These are phyloP conservation scores for Drosophila tropicalis DNA, from an alignment of 1,140 invertebrate species.

Conservation along the genomic window DNA sequence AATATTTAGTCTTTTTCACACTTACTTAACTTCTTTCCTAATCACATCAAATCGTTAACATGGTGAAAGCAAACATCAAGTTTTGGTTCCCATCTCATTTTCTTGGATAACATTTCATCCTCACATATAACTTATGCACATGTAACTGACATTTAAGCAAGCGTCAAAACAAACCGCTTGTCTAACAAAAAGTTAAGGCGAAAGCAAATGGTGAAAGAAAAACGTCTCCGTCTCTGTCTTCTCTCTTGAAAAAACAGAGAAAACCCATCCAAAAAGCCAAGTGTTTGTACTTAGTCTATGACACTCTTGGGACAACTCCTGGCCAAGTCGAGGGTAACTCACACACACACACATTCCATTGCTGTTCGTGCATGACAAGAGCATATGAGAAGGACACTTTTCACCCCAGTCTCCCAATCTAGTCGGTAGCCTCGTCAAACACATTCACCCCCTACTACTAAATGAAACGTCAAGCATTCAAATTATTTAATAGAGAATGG, in stretches of 20 bases:
- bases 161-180: slow-evolving; percentile 53
- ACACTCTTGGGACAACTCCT: slow-evolving; percentile 40
- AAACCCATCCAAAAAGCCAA: slow-evolving; percentile 36
- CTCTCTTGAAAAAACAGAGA: slow-evolving; percentile 20
- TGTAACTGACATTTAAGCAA: slow-evolving; percentile 67
- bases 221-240: slow-evolving; percentile 3
- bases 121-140: slow-evolving; percentile 62
- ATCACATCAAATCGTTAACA: not conserved
- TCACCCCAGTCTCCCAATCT: not conserved
- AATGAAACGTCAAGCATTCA: slow-evolving; percentile 66
- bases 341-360: slow-evolving; percentile 14
- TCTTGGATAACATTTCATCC: slow-evolving; percentile 47
- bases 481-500: slow-evolving; percentile 59
- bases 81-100: slow-evolving; percentile 7
- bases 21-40: not conserved
- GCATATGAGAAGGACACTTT: slow-evolving; percentile 27
- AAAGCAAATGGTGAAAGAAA: slow-evolving; percentile 43
- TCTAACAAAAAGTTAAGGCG: slow-evolving; percentile 42
- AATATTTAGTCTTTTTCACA: not conserved
- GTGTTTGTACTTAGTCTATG: slow-evolving; percentile 47
- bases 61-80: not conserved
- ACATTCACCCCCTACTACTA: not conserved
- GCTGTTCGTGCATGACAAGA: slow-evolving; percentile 57
- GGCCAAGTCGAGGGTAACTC: slow-evolving; percentile 1
- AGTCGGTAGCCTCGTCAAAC: not conserved